phyloP scores from a whole-genome alignment of 2,797 vertebrate genomes.

The Enteromius paludinosus region DNA sequence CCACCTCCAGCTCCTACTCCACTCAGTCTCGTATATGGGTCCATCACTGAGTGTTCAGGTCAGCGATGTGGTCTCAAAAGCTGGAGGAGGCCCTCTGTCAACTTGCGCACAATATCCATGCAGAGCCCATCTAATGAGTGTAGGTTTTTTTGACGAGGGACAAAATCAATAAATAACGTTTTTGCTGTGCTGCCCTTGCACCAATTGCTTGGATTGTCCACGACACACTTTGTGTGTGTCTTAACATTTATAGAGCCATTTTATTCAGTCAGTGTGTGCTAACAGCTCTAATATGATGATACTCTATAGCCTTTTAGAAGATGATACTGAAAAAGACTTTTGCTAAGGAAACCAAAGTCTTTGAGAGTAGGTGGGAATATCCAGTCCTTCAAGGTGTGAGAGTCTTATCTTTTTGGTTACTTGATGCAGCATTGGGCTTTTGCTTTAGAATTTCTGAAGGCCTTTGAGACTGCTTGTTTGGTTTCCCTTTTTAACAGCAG shows the following conservation, averaged over 20 bases:
- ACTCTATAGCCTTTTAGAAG: not conserved
- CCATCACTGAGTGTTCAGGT: constrained; percentile 75
- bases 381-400: not conserved
- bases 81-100: constrained; percentile 73
- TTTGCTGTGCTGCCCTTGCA: constrained; percentile 62
- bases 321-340: not conserved
- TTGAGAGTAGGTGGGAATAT: constrained; percentile 7
- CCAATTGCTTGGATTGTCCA: constrained; percentile 61
- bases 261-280: not conserved
- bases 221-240: constrained; percentile 44
- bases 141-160: constrained; percentile 64
- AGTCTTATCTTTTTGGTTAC: not conserved
- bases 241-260: constrained; percentile 61
- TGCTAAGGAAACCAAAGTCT: constrained; percentile 1
- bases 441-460: not conserved
- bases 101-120: constrained; percentile 77
- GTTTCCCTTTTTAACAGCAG: not conserved
- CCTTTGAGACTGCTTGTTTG: not conserved
- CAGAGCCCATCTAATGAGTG: constrained; percentile 75
- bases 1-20: constrained; percentile 57
- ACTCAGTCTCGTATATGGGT: constrained; percentile 75
- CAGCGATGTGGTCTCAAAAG: constrained; percentile 69
- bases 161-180: constrained; percentile 64
- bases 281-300: not conserved
- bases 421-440: not conserved